phyloP scores from a whole-genome alignment of 1,140 invertebrate species.

The Bombus difficillimus region DNA sequence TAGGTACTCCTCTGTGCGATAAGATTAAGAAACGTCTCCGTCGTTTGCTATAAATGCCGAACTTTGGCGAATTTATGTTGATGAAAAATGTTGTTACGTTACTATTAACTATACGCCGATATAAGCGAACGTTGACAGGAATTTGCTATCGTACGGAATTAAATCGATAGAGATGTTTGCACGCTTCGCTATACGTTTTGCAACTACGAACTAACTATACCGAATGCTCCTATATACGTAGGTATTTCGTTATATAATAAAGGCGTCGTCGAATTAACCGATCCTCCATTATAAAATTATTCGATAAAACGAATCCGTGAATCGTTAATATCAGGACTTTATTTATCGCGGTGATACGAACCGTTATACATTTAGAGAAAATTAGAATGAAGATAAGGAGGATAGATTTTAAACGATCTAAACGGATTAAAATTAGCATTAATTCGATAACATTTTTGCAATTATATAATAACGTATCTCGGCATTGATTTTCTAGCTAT shows the following conservation, averaged over 20 bases:
- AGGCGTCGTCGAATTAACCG: no score
- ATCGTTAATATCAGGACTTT: not conserved
- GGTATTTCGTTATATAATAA: no score
- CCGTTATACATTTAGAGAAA: no score
- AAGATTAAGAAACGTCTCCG: conserved; percentile 54
- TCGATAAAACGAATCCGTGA: not conserved
- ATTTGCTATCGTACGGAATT: no score
- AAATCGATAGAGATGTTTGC: no score
- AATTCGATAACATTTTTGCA: rapidly evolving
- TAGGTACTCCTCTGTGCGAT: conserved; percentile 33
- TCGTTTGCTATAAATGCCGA: not conserved
- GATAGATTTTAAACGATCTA: not conserved
- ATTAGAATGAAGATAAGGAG: not conserved
- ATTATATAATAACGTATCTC: no score
- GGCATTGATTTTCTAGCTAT: no score
- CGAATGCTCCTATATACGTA: no score
- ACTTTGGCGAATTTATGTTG: not conserved
- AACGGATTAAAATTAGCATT: not conserved
- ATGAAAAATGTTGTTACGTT: no score
- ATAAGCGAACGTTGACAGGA: no score
- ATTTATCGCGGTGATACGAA: not conserved
- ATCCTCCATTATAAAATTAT: not conserved
- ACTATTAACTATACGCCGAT: no score
- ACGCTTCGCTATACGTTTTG: not conserved
- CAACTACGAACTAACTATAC: not conserved